These are phyloP conservation scores for Psittacula echo DNA, from an alignment of 2,797 vertebrate genomes.

Conservation along the genomic window DNA sequence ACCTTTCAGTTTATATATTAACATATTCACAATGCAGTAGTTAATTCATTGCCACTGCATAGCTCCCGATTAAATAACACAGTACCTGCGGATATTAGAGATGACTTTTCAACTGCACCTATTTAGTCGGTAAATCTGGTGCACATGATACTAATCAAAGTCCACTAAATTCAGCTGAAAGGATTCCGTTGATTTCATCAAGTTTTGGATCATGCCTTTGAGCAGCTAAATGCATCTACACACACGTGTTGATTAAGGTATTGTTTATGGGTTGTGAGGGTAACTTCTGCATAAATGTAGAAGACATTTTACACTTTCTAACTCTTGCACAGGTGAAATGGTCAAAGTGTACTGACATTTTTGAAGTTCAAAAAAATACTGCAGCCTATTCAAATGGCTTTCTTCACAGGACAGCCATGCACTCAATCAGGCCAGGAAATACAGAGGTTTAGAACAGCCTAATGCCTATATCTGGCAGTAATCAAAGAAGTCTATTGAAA, in stretches of 20 bases:
- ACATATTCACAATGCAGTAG: neutral
- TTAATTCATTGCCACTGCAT: neutral
- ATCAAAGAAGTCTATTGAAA: constrained; percentile 52
- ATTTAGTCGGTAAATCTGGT: constrained; percentile 12
- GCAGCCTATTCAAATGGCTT: neutral
- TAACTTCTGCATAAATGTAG: constrained; percentile 1
- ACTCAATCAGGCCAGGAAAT: constrained; percentile 37
- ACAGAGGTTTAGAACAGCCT: constrained; percentile 32
- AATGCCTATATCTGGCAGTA: constrained; percentile 27
- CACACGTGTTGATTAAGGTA: neutral
- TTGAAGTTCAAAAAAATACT: constrained; percentile 31
- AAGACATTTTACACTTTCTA: neutral
- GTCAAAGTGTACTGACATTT: constrained; percentile 21
- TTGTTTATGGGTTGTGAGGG: neutral
- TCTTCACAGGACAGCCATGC: constrained; percentile 14
- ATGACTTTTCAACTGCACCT: neutral
- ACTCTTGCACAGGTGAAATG: constrained; percentile 31
- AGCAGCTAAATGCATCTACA: neutral
- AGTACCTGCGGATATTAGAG: neutral
- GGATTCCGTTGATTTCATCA: neutral
- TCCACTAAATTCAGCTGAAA: neutral
- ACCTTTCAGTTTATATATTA: neutral
- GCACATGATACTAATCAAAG: neutral
- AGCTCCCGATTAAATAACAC: neutral
- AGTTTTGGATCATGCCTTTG: neutral